A percentile compares a stretch with the other conserved stretches of the same genome.
Conservation (phyloP, 2,797 vertebrate species). For the Pseudochaenichthys georgianus region DNA sequence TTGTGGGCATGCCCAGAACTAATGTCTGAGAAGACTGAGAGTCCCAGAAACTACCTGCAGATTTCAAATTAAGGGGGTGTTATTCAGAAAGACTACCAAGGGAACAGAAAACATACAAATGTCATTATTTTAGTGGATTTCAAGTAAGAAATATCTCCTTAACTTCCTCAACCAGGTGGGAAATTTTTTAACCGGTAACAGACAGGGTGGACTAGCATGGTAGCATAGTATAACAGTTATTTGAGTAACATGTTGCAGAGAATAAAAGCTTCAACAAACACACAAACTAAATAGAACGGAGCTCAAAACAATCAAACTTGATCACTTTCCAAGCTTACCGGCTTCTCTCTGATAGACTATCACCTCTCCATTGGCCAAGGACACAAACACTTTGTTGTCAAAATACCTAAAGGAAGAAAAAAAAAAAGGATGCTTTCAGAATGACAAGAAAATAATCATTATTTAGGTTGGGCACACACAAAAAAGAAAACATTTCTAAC, state of each 20-base stretch:
- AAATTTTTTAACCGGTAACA: background rate
- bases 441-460: background rate
- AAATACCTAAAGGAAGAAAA: constrained; percentile 86
- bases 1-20: constrained; percentile 89
- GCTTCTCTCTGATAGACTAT: constrained; percentile 96
- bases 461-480: background rate
- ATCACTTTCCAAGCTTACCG: constrained; percentile 82
- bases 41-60: constrained; percentile 96
- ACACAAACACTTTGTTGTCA: constrained; percentile 98
- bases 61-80: background rate
- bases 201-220: background rate
- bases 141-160: background rate
- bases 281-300: background rate
- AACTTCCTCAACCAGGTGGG: background rate
- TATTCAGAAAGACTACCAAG: background rate
- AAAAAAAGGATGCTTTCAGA: background rate
- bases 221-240: background rate
- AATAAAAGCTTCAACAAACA: background rate
- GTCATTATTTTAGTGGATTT: background rate
- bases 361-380: constrained; percentile 94
- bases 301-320: background rate
- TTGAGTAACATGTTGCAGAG: background rate
- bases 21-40: constrained; percentile 94
- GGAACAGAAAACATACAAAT: background rate
- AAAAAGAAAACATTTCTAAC: background rate